A percentile compares a stretch with the other conserved stretches of the same genome.
Conservation (phyloP, 2,113 vertebrate genomes). For the Otocyon megalotis region DNA sequence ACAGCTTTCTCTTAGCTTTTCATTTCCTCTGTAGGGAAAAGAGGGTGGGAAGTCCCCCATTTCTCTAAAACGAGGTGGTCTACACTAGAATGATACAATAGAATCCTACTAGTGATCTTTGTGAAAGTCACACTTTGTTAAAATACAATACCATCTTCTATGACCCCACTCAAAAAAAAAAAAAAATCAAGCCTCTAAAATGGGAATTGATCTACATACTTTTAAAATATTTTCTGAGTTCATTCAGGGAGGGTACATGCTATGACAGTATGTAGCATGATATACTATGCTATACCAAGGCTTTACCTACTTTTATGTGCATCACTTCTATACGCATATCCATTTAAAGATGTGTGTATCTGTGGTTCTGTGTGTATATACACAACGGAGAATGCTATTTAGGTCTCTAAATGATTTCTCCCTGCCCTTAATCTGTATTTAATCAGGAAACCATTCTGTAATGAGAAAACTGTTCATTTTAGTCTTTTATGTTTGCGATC, state of each 20-base stretch:
- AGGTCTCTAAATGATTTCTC: conserved; percentile 82
- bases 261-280: neutral
- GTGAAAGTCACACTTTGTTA: conserved; percentile 11
- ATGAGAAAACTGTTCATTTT: conserved; percentile 88
- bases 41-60: accelerated
- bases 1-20: neutral
- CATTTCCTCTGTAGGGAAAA: neutral
- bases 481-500: conserved; percentile 86
- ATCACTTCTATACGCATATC: conserved; percentile 31
- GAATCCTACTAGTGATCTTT: neutral
- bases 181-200: neutral
- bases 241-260: neutral
- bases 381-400: conserved; percentile 74
- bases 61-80: neutral
- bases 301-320: neutral
- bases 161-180: neutral
- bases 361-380: conserved; percentile 62
- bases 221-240: conserved; percentile 42
- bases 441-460: conserved; percentile 83
- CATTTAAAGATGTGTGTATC: conserved; percentile 47
- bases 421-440: conserved; percentile 84
- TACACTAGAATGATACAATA: neutral
- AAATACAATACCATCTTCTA: conserved; percentile 29
- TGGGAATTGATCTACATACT: neutral
- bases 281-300: neutral